phyloP scores from a whole-genome alignment of 1,140 invertebrate species.

The Anoplolepis gracilipes region DNA sequence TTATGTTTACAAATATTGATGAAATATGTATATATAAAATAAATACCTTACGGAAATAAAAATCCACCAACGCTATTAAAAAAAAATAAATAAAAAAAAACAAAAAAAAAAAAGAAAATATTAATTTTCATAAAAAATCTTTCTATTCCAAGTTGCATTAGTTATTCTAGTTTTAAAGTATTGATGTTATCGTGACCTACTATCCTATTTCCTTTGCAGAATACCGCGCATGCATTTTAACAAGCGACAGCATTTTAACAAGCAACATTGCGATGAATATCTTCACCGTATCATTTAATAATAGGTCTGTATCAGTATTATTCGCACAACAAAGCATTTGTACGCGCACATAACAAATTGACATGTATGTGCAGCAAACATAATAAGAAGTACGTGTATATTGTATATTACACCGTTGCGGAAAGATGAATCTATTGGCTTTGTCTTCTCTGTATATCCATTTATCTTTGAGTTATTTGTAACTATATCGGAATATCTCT shows the following conservation, averaged over 20 bases:
- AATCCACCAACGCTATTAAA: neutral
- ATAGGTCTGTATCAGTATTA: conserved; percentile 25
- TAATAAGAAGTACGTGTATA: neutral
- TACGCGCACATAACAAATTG: conserved; percentile 3
- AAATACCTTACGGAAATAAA: neutral
- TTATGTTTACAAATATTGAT: neutral
- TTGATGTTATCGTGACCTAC: conserved; percentile 51
- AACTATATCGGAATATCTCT: neutral
- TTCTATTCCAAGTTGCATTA: conserved; percentile 9
- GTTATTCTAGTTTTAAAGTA: conserved; percentile 28
- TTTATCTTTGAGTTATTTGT: neutral
- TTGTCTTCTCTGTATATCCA: neutral
- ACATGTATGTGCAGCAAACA: neutral
- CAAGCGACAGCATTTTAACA: conserved; percentile 37
- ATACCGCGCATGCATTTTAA: conserved; percentile 53
- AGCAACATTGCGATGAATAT: conserved; percentile 42
- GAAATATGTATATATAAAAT: neutral
- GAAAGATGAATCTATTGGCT: conserved; percentile 6
- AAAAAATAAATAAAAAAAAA: neutral
- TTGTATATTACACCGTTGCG: neutral
- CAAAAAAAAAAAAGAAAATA: neutral
- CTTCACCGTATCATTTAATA: conserved; percentile 1
- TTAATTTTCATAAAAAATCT: neutral
- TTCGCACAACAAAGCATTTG: neutral
- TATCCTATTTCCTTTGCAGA: conserved; percentile 48